A percentile compares a stretch with the other conserved stretches of the same genome.
Conservation (phyloP, 2,113 vertebrate species). For the Sciurus niger region DNA sequence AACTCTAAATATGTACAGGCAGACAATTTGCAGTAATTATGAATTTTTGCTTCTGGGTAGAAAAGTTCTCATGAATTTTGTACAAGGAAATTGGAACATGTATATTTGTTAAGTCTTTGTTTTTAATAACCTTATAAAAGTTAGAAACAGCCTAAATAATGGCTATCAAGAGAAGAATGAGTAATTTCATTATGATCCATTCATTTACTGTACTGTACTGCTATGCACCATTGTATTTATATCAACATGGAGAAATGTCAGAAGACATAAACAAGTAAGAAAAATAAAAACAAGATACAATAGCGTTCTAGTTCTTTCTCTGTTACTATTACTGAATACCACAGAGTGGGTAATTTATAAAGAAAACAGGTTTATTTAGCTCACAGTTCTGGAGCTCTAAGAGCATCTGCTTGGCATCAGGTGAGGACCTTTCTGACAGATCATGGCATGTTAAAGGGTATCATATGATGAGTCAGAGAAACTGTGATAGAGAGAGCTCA, state of each 20-base stretch:
- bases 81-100: background rate
- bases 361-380: background rate
- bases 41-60: background rate
- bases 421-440: too few relatives aligned
- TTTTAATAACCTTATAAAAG: background rate
- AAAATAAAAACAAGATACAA: background rate
- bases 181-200: too few relatives aligned
- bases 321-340: background rate
- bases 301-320: too few relatives aligned
- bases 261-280: background rate
- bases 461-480: background rate
- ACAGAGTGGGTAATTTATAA: background rate
- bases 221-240: too few relatives aligned
- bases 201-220: too few relatives aligned
- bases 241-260: background rate
- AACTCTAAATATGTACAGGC: background rate
- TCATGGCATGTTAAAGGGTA: background rate
- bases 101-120: background rate
- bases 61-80: background rate
- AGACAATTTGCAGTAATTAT: background rate
- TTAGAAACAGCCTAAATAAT: background rate
- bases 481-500: background rate
- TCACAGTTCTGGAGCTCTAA: background rate
- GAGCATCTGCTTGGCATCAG: too few relatives aligned
- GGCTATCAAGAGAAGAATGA: too few relatives aligned